Evolutionary conservation across 2,797 vertebrate species (phyloP), one percentile per base, ranked within the genome.

Genomic region (Melopsittacus undulatus): DNA sequence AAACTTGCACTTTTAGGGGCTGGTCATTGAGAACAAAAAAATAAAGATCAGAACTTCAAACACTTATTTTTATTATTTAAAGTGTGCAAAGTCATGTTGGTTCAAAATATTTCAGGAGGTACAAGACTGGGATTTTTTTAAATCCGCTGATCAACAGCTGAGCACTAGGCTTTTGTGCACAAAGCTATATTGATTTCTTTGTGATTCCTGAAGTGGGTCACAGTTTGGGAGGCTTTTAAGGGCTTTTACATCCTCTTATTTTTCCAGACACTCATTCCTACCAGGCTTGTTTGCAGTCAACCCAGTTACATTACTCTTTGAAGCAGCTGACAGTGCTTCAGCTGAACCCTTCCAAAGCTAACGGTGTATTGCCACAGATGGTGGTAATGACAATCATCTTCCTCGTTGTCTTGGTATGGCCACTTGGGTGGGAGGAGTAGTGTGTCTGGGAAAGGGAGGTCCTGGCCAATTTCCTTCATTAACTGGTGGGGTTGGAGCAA

Each of bases 201-300:
- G 48, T 17, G 72, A n/a, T 13, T 76, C 85, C 87, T 70, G 82
- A 63, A 9, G 82, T 4, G 82, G 79, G 72, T 43, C 93, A 48
- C 90, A 76, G 79, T 91, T 48, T 94, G 91, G 84, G 87, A 77
- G 21, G 72, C 79, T 94, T 96, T 95, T 92, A 92, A 94, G 62
- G 46, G 89, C 66, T 92, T 91, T 95, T 82, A 83, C 8, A 13
- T 5, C 10, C 49, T 21, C 21, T 8, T 40, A 0, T 45, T 80
- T 75, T 82, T 12, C 27, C 72, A 34, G 67, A 52, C 14, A 2
- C 56, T 78, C 20, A 1, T 45, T 77, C 69, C 69, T 22, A 1
- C 16, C 1, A 5, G 15, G 45, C 22, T 21, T 8, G 17, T 14
- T 20, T 29, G n/a, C 42, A 23, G 82, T 80, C 36, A 23, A 22